Percentiles rank a stretch among this genome's conserved stretches.
phyloP scores from a whole-genome alignment of 2,888 invertebrate genomes.

The Epistrophe grossulariae region DNA sequence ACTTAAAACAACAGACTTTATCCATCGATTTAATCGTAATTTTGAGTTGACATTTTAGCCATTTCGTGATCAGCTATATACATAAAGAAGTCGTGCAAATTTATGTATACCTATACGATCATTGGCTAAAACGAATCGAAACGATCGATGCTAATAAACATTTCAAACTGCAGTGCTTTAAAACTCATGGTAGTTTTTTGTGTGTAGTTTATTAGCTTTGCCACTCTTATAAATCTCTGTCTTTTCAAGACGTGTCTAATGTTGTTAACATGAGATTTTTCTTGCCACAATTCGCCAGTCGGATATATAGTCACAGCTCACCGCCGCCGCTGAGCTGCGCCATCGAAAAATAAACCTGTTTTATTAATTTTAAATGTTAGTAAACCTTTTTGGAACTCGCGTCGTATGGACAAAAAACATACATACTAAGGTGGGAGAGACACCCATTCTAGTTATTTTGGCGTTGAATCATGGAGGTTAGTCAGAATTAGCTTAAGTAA shows the following conservation, averaged over 20 bases:
- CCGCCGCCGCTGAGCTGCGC: background rate
- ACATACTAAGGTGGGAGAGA: background rate
- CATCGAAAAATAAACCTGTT: slow-evolving; percentile 35
- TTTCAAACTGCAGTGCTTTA: slow-evolving; percentile 29
- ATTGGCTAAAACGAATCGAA: slow-evolving; percentile 40
- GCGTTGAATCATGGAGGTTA: slow-evolving; percentile 27
- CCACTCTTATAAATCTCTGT: slow-evolving; percentile 16
- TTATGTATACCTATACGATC: slow-evolving; percentile 22
- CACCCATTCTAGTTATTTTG: slow-evolving; percentile 33
- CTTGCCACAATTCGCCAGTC: background rate
- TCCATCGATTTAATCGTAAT: slow-evolving; percentile 10
- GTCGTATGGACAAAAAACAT: background rate
- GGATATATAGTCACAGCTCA: background rate
- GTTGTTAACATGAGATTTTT: slow-evolving; percentile 22
- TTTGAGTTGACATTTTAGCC: slow-evolving; percentile 35
- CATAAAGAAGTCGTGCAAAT: slow-evolving; percentile 58
- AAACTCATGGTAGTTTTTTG: slow-evolving; percentile 6
- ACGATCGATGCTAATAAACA: slow-evolving; percentile 49
- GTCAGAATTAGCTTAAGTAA: slow-evolving; percentile 30
- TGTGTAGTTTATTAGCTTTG: background rate
- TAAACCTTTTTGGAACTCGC: slow-evolving; percentile 39
- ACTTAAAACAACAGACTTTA: slow-evolving; percentile 13
- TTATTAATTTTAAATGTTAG: slow-evolving; percentile 47
- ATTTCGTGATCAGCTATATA: slow-evolving; percentile 50
- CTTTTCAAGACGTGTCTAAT: background rate